phyloP scores from a whole-genome alignment of 2,797 vertebrate species.

The Holocentrus rufus region DNA sequence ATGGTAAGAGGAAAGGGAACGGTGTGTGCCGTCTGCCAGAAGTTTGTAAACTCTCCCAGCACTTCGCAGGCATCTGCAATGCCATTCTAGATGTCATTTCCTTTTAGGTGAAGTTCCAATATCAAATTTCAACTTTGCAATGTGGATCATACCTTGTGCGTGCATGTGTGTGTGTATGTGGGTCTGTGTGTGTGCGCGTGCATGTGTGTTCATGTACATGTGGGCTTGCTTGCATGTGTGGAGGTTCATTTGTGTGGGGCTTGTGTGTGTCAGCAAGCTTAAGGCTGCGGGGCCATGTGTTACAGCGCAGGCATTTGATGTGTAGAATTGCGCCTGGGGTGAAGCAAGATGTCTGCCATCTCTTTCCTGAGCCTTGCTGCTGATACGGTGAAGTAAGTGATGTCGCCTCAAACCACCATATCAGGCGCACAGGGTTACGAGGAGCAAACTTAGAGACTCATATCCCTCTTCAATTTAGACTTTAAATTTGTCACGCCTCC shows the following conservation, averaged over 20 bases:
- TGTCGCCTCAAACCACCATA: slow-evolving; percentile 78
- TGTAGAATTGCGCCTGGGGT: slow-evolving; percentile 79
- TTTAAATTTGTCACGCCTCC: slow-evolving; percentile 74
- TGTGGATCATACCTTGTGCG: slow-evolving; percentile 63
- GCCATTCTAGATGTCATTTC: slow-evolving; percentile 73
- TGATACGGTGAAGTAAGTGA: slow-evolving; percentile 77
- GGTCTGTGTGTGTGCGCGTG: slow-evolving; percentile 35
- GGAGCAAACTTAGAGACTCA: slow-evolving; percentile 70
- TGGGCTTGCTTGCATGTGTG: background rate
- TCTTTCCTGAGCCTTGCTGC: slow-evolving; percentile 76
- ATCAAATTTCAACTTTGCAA: slow-evolving; percentile 74
- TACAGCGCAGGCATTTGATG: slow-evolving; percentile 81
- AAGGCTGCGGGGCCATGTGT: slow-evolving; percentile 73
- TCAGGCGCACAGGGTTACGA: slow-evolving; percentile 69
- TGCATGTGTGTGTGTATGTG: slow-evolving; percentile 10
- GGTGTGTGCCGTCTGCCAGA: slow-evolving; percentile 62
- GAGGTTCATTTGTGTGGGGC: slow-evolving; percentile 10
- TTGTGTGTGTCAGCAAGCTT: slow-evolving; percentile 67
- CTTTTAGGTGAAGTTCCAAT: slow-evolving; percentile 72
- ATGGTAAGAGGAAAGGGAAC: slow-evolving; percentile 24
- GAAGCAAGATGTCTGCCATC: slow-evolving; percentile 84
- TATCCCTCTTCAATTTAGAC: slow-evolving; percentile 77
- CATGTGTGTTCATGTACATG: slow-evolving; percentile 10
- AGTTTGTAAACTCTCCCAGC: slow-evolving; percentile 73
- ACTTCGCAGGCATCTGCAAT: slow-evolving; percentile 63